Base-by-base conservation (phyloP, 2,113 vertebrate genomes). In the Lynx canadensis region DNA sequence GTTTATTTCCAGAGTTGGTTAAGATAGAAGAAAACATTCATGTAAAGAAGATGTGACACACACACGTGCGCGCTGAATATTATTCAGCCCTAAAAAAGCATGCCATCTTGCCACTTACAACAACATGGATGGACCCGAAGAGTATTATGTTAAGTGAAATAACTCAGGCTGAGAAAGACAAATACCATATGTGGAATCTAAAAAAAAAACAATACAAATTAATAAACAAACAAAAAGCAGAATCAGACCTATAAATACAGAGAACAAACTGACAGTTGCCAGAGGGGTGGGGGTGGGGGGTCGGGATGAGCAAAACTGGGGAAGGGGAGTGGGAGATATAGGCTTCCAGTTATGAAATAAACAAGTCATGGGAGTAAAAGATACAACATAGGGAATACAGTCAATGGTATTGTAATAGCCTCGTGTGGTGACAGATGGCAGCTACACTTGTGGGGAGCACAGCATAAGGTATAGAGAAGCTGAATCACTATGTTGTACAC, bases 1-100 rank as follows among this genome's bases (percentile, higher is more conserved):
- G 50, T 55, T 81, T 29, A 84, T 55, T 94, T 83, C 60, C 76
- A 82, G 65, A 95, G 18, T 85, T 91, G 73, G 94, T 93, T 83
- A 91, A 91, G 57, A 63, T 29, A 83, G 63, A 84, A 76, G 31
- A 69, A 95, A 69, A 69, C 38, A 79, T 33, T 78, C 41, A 48
- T 18, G 4, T 8, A 76, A 76, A 76, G 41, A 45, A 15, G 25
- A 78, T 31, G 74, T 76, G 7, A 7, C 27, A 5, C 69, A 73
- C 15, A 68, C 65, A 68, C 7, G 41, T 45, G 41, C 41, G 7
- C 6, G 1, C 41, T 25, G 41, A 76, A 76, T 76, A 76, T 48
- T 29, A 76, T 16, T 45, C 73, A 45, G 73, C 73, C 41, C 16
- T 16, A 29, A 76, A 76, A 76, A 76, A 45, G 25, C 73, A 29